Evolutionary conservation across 2,797 vertebrate genomes (phyloP), one percentile per base, ranked within the genome.

Genomic region (Tenualosa ilisha): DNA sequence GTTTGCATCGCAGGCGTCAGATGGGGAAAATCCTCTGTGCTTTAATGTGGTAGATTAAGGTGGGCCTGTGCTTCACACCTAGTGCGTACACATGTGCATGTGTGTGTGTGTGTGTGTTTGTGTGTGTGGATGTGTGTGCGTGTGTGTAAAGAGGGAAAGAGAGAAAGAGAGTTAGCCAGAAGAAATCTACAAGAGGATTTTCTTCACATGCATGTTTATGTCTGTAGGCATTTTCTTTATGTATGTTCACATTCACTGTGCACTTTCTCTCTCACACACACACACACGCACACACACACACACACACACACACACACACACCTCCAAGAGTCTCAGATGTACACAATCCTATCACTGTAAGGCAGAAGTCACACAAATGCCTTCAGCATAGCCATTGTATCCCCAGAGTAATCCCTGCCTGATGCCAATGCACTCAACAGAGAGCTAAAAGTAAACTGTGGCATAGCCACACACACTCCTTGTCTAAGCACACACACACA

Each of bases 271-370:
- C 59, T 6, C 46, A 1, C 46, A 1, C 46, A 1, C n/a, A 65
- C 61, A 26, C 61, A 65, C 6, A 6, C 68, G 15, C 12, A 75
- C 68, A 75, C 65, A 72, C 65, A 72, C 26, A 72, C 65, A 68
- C 65, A 37, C 65, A 68, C 65, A 68, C 65, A 37, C 65, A 26
- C 65, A 68, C 65, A 37, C 65, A 37, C 65, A 68, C 65, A 37
- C 65, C 31, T 31, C 31, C 31, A 31, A 31, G 31, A 65, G 7
- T 12, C 9, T 13, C 17, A 40, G 65, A 72, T 20, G 4, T 40
- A 40, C 31, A 72, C 31, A 72, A 72, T 72, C 31, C 68, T 20
- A 75, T 75, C 31, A 13, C 63, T 68, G 63, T 31, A 12, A 37
- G 2, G 31, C 9, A 37, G 63, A 37, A 24, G 1, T 26, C 26